phyloP scores from a whole-genome alignment of 2,888 invertebrate genomes.

The Gastrophysa polygoni region DNA sequence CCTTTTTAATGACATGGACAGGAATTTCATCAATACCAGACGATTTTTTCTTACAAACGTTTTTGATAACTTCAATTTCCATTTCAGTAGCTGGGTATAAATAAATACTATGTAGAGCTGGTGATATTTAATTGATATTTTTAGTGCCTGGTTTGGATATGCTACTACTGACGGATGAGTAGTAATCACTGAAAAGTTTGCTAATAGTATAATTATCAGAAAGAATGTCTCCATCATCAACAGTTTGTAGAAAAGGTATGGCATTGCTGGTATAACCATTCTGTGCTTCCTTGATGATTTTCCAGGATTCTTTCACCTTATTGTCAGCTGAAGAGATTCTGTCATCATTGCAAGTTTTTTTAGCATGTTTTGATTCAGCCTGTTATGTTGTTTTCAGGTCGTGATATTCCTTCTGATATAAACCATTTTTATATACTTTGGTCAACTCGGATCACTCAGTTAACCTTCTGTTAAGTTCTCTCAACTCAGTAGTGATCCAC shows the following conservation, averaged over 20 bases:
- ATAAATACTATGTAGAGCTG: too few species aligned
- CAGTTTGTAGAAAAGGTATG: not conserved
- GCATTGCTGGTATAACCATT: not conserved
- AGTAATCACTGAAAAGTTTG: constrained; percentile 6
- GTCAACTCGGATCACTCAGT: constrained; percentile 2
- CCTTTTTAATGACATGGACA: too few species aligned
- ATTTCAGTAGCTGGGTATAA: constrained; percentile 3
- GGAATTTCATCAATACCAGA: not conserved
- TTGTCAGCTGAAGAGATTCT: constrained; percentile 6
- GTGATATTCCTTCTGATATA: not conserved
- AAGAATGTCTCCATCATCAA: too few species aligned
- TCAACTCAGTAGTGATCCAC: not conserved
- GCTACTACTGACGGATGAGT: constrained; percentile 1
- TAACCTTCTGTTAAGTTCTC: not conserved
- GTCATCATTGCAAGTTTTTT: constrained; percentile 10
- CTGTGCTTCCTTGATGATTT: constrained; percentile 4
- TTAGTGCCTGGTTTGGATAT: constrained; percentile 1
- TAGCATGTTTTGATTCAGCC: not conserved
- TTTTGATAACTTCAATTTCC: constrained; percentile 1
- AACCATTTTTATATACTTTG: constrained; percentile 3
- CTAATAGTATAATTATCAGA: not conserved
- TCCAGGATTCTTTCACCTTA: constrained; percentile 2
- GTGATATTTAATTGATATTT: too few species aligned
- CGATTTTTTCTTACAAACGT: constrained; percentile 10
- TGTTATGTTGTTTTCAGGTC: not conserved